These are phyloP conservation scores for Abrostola triplasia DNA, from an alignment of 2,888 invertebrate species.

Conservation along the genomic window DNA sequence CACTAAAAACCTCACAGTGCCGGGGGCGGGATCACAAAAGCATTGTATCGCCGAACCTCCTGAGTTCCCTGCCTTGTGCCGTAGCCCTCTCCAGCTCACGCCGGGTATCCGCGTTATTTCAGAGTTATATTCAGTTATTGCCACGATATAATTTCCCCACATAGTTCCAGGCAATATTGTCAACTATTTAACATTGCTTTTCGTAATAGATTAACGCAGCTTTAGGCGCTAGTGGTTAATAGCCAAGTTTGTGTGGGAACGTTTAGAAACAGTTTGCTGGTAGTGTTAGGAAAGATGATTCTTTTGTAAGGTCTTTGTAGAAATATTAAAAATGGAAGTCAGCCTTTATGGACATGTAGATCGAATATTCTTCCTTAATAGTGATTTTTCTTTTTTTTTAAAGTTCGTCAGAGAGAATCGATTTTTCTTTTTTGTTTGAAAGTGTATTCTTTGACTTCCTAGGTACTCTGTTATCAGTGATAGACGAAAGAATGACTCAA, in stretches of 20 bases:
- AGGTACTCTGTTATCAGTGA: too few species aligned
- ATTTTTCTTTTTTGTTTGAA: too few species aligned
- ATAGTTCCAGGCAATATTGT: slow-evolving; percentile 72
- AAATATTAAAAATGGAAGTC: too few species aligned
- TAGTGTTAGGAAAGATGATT: neutral
- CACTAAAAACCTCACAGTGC: too few species aligned
- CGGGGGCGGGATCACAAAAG: neutral
- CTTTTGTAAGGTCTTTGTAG: neutral
- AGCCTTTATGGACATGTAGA: too few species aligned
- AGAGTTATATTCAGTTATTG: slow-evolving; percentile 65
- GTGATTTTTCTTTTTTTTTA: too few species aligned
- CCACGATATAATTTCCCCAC: slow-evolving; percentile 71
- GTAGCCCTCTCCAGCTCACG: slow-evolving; percentile 27
- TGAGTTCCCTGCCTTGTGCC: neutral
- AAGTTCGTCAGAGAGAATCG: too few species aligned
- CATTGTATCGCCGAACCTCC: slow-evolving; percentile 15
- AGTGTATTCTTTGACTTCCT: too few species aligned
- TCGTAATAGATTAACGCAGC: slow-evolving; percentile 70
- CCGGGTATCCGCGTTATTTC: slow-evolving; percentile 63
- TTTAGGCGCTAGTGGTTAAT: slow-evolving; percentile 27
- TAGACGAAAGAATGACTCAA: too few species aligned
- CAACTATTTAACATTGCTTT: slow-evolving; percentile 75
- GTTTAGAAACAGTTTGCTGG: slow-evolving; percentile 4
- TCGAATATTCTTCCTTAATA: too few species aligned
- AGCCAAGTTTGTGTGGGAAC: slow-evolving; percentile 38